Base-by-base conservation (phyloP, 2,888 invertebrate genomes). In the Nemurella pictetii region DNA sequence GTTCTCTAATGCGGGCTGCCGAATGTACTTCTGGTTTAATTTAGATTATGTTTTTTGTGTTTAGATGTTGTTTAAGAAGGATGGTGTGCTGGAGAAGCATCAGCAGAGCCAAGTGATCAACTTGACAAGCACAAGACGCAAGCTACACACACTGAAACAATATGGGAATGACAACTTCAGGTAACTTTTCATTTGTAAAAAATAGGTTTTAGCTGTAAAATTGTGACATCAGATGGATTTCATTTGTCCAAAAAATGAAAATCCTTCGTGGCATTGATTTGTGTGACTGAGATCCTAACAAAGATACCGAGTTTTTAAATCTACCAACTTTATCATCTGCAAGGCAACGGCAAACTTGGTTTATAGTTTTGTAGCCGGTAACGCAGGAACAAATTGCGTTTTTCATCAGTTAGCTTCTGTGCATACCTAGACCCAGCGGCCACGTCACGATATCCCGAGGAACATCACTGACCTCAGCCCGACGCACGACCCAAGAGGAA, bases 141-240 rank as follows among this genome's bases (percentile, higher is more conserved):
- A 94, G 89, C 94, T 96, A 88, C 93, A 98, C 89, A 97, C 96
- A 0, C 91, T 99, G 83, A 95, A 95, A 88, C 94, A 95, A 88
- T 98, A 96, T 90, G 95, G 97, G 0, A 92, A 93, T 77, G 95
- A 96, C 87, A 93, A 98, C 90, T 98, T 98, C 90, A 92, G 96
- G 89, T 91, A 91, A 85, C 91, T 86, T 90, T 90, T 87, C 90
- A 91, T n/a, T n/a, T n/a, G n/a, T n/a, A n/a, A n/a, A n/a, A n/a
- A n/a, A n/a, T n/a, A n/a, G n/a, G n/a, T n/a, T n/a, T n/a, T n/a
- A n/a, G n/a, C n/a, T n/a, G n/a, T n/a, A n/a, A n/a, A n/a, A n/a
- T n/a, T n/a, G n/a, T n/a, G n/a, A n/a, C n/a, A n/a, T n/a, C n/a
- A n/a, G n/a, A n/a, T n/a, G n/a, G n/a, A n/a, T n/a, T n/a, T n/a